These are phyloP conservation scores for Theonella swinhoei DNA, from an alignment of 37 sponge, comb jelly and placozoan species.

Conservation along the genomic window DNA sequence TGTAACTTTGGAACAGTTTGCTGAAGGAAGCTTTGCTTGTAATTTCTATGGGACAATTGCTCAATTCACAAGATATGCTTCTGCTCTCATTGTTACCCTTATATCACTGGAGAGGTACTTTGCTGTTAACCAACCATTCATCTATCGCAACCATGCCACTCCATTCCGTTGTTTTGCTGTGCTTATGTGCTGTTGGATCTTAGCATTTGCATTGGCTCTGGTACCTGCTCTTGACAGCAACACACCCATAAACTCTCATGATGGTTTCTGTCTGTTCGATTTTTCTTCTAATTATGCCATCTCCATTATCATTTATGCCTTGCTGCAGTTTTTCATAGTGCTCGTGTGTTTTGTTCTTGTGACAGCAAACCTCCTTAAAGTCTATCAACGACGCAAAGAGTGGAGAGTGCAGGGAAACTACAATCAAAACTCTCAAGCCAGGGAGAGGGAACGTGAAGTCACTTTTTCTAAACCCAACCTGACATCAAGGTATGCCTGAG, in stretches of 20 bases:
- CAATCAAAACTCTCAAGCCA: conserved; percentile 17
- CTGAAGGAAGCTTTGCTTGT: conserved; percentile 36
- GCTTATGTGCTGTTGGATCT: conserved; percentile 21
- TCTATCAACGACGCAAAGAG: conserved; percentile 50
- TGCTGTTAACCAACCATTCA: conserved; percentile 68
- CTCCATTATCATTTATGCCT: conserved; percentile 47
- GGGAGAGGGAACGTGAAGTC: conserved; percentile 8
- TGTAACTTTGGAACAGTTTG: conserved; percentile 11
- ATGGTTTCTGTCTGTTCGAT: conserved; percentile 69
- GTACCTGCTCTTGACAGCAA: conserved; percentile 46
- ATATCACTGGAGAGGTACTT: conserved; percentile 81
- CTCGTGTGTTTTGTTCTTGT: conserved; percentile 57
- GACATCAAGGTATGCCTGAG: conserved; percentile 30
- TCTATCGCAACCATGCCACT: conserved; percentile 60
- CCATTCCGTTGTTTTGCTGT: conserved; percentile 16
- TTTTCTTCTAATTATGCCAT: conserved; percentile 50
- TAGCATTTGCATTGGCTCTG: conserved; percentile 41
- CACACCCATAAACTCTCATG: conserved; percentile 16
- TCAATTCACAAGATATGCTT: conserved; percentile 57
- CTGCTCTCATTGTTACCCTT: conserved; percentile 65
- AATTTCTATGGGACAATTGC: conserved; percentile 53
- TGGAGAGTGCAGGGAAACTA: conserved; percentile 41
- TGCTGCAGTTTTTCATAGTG: conserved; percentile 64
- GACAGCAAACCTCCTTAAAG: conserved; percentile 9
- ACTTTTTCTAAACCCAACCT: conserved; percentile 55